phyloP scores from a whole-genome alignment of 2,797 vertebrate genomes.

The Dendrocincla fuliginosa region DNA sequence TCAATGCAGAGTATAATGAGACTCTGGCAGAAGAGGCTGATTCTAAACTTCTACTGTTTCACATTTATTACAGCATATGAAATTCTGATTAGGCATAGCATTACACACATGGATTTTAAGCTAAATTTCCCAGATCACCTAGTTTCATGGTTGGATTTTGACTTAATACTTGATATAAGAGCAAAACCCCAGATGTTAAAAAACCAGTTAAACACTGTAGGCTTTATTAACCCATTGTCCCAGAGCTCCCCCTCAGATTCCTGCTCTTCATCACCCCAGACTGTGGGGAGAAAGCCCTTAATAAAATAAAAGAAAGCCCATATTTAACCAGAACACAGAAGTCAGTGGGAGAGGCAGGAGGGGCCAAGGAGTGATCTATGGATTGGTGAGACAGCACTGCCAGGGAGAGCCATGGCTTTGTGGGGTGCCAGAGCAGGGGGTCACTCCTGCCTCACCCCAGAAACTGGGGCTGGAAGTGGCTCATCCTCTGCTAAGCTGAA shows the following conservation, averaged over 20 bases:
- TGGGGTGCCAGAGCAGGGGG: neutral
- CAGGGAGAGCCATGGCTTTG: neutral
- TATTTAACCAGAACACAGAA: neutral
- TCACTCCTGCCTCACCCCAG: neutral
- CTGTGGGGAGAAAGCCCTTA: neutral
- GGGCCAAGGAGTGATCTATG: neutral
- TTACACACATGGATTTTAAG: conserved; percentile 38
- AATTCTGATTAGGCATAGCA: conserved; percentile 56
- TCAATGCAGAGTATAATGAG: neutral
- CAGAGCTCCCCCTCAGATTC: neutral
- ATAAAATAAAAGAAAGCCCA: neutral
- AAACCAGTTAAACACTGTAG: conserved; percentile 2
- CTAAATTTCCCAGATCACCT: conserved; percentile 52
- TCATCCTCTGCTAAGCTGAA: neutral
- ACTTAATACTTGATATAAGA: conserved; percentile 45
- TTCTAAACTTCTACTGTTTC: conserved; percentile 23
- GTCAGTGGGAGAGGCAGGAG: neutral
- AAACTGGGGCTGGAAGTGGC: rapidly evolving
- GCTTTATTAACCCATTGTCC: conserved; percentile 37
- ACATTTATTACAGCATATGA: conserved; percentile 6
- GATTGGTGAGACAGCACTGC: neutral
- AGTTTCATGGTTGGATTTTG: conserved; percentile 53
- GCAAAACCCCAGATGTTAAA: conserved; percentile 27
- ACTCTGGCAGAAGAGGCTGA: neutral
- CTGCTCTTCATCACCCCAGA: neutral